Percentiles rank a stretch among this genome's conserved stretches.
Conservation (phyloP, 2,888 invertebrate species). For the Hoplodrina blanda region DNA sequence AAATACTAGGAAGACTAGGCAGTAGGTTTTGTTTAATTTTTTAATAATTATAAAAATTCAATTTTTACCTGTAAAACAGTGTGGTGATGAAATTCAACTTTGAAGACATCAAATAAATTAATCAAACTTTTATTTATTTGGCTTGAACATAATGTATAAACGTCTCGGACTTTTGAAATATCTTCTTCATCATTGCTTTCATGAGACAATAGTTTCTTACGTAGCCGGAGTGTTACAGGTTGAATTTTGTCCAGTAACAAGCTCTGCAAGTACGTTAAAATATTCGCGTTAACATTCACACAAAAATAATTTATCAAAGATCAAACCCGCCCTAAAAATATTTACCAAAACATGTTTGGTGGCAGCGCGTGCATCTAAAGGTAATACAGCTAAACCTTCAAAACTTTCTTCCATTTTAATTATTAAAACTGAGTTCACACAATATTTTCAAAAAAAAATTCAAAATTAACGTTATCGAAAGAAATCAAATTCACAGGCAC, state of each 20-base stretch:
- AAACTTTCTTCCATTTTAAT: slow-evolving; percentile 44
- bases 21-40: no score
- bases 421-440: background rate
- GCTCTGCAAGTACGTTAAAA: slow-evolving; percentile 71
- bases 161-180: slow-evolving; percentile 71
- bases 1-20: no score
- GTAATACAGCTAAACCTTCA: slow-evolving; percentile 60
- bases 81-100: slow-evolving; percentile 75
- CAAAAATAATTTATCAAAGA: background rate
- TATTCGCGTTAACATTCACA: background rate
- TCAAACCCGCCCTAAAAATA: background rate
- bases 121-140: slow-evolving; percentile 84
- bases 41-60: no score
- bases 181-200: slow-evolving; percentile 61
- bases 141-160: slow-evolving; percentile 81
- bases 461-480: slow-evolving; percentile 19
- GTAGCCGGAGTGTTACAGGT: slow-evolving; percentile 75
- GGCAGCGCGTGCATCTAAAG: slow-evolving; percentile 70
- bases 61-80: slow-evolving; percentile 73
- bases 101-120: slow-evolving; percentile 81
- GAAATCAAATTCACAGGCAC: background rate
- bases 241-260: slow-evolving; percentile 74
- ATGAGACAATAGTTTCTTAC: slow-evolving; percentile 67
- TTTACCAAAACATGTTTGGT: slow-evolving; percentile 78
- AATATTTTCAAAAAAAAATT: slow-evolving; percentile 25